Percentiles rank a stretch among this genome's conserved stretches.
phyloP scores from a whole-genome alignment of 2,797 vertebrate genomes.

The Picus viridis region DNA sequence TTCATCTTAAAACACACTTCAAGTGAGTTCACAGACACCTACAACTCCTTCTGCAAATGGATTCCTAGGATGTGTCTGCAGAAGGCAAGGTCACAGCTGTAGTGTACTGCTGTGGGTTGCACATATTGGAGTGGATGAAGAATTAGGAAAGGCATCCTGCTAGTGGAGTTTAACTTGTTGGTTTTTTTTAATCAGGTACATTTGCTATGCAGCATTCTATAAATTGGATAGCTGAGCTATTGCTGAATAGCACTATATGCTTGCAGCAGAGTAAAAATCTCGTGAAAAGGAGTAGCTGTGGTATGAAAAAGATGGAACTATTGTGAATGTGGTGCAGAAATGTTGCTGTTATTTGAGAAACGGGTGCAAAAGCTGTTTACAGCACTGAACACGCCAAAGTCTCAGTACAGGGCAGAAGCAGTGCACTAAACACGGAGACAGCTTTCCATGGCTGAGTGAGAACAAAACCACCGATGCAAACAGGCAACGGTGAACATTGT shows the following conservation, averaged over 20 bases:
- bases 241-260: rapidly evolving
- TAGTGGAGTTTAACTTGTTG: neutral
- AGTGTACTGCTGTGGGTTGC: neutral
- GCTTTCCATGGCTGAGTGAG: neutral
- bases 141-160: neutral
- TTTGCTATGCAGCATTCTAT: neutral
- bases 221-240: neutral
- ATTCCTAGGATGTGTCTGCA: neutral
- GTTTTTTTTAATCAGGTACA: neutral
- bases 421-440: neutral
- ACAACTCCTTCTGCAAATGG: neutral
- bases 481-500: neutral
- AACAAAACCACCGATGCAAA: conserved; percentile 9
- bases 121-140: neutral
- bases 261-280: neutral
- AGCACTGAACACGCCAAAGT: neutral
- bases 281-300: neutral
- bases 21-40: neutral
- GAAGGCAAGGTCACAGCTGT: neutral
- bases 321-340: neutral
- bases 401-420: neutral
- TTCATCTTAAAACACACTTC: neutral
- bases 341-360: neutral
- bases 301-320: neutral
- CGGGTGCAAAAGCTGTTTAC: neutral